These are phyloP conservation scores for Embiotoca jacksoni DNA, from an alignment of 2,113 vertebrate species.

Conservation along the genomic window DNA sequence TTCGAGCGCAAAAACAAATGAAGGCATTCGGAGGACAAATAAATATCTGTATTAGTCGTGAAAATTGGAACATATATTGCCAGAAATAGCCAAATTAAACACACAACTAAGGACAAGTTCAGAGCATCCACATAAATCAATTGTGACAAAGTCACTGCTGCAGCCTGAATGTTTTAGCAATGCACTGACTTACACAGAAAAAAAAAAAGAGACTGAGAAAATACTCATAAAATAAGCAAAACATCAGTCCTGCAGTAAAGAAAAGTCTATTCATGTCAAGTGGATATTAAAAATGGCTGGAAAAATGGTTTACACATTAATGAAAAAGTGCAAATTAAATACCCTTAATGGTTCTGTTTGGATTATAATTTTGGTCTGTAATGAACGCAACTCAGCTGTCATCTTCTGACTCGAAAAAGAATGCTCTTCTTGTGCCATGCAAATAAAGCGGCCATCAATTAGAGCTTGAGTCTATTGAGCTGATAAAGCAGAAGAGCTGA, in stretches of 20 bases:
- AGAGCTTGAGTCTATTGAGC: slow-evolving; percentile 33
- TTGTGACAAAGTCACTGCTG: slow-evolving; percentile 40
- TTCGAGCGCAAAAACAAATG: slow-evolving; percentile 1
- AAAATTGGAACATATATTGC: slow-evolving; percentile 16
- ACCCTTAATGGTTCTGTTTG: slow-evolving; percentile 12
- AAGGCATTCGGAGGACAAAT: slow-evolving; percentile 20
- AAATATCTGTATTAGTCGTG: slow-evolving; percentile 5
- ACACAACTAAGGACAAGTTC: slow-evolving; percentile 14
- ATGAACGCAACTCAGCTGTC: slow-evolving; percentile 43
- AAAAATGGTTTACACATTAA: slow-evolving; percentile 20
- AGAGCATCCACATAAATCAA: slow-evolving; percentile 26
- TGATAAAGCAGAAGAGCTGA: slow-evolving; percentile 37
- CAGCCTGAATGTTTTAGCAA: slow-evolving; percentile 27
- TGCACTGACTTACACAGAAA: slow-evolving; percentile 4
- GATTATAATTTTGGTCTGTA: slow-evolving; percentile 35
- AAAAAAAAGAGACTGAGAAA: neutral
- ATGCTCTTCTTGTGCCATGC: slow-evolving; percentile 9
- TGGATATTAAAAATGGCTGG: slow-evolving; percentile 36
- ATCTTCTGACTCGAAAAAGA: slow-evolving; percentile 21
- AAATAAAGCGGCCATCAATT: slow-evolving; percentile 48
- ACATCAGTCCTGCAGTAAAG: slow-evolving; percentile 3
- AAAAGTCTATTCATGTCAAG: slow-evolving; percentile 35
- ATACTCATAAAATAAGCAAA: slow-evolving; percentile 26
- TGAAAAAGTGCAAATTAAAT: slow-evolving; percentile 27
- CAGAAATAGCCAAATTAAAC: slow-evolving; percentile 3